Evolutionary conservation across 2,888 invertebrate species (phyloP).

Genomic region (Macrosiphum euphorbiae): DNA sequence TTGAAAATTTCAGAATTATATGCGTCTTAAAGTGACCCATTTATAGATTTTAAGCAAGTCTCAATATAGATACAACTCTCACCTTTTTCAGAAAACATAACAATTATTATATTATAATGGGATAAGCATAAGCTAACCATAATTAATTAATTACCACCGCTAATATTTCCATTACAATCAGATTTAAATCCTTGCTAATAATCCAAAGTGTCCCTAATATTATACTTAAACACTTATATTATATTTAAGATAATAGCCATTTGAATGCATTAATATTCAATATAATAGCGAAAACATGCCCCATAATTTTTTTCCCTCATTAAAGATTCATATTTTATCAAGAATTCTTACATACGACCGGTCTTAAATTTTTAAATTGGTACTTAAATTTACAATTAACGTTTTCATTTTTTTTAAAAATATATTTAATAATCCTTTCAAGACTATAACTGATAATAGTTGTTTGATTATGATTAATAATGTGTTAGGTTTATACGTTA

Average conservation of each 20-base stretch:
- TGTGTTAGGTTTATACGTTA: neutral
- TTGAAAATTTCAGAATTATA: neutral
- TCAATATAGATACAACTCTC: neutral
- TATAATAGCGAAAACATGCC: neutral
- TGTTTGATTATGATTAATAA: neutral
- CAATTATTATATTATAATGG: neutral
- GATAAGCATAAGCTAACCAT: neutral
- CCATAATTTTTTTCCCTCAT: neutral
- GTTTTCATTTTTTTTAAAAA: neutral
- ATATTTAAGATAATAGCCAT: neutral
- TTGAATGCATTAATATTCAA: neutral
- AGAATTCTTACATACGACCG: neutral
- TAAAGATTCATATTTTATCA: neutral
- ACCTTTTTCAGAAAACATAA: neutral
- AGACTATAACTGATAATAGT: neutral
- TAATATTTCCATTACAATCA: neutral
- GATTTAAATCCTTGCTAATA: neutral
- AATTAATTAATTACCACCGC: neutral
- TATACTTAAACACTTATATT: neutral
- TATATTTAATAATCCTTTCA: neutral
- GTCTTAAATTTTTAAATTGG: neutral
- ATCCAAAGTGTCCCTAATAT: neutral
- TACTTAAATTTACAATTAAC: neutral
- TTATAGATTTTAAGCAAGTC: neutral
- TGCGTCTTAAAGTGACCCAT: neutral